These are phyloP conservation scores for Drosophila niveifrons DNA, from an alignment of 2,888 invertebrate species.

Conservation along the genomic window DNA sequence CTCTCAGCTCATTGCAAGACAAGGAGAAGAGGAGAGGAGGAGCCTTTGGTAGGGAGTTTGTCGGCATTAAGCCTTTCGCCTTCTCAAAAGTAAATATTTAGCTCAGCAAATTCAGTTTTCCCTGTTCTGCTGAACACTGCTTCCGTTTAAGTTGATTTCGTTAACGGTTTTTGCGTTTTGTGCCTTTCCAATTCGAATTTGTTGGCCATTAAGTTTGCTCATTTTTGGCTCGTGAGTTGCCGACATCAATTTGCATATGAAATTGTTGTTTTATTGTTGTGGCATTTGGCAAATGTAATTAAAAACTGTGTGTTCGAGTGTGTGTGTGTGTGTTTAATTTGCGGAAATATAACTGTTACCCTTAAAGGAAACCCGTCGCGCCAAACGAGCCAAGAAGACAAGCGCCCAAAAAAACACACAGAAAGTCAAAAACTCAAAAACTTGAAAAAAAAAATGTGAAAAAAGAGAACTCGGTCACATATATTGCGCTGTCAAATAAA, in stretches of 20 bases:
- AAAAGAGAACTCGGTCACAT: conserved; percentile 69
- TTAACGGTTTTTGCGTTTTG: conserved; percentile 4
- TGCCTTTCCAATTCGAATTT: conserved; percentile 69
- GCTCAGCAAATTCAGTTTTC: conserved; percentile 57
- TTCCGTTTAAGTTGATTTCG: conserved; percentile 6
- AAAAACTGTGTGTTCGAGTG: conserved; percentile 68
- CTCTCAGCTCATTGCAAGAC: conserved; percentile 13
- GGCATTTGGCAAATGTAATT: conserved; percentile 70
- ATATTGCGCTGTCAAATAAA: conserved; percentile 72
- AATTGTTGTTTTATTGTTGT: conserved; percentile 65
- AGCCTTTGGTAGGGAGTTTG: background rate
- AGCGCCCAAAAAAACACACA: conserved; percentile 14
- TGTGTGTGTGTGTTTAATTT: conserved; percentile 70
- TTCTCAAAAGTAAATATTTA: conserved; percentile 68
- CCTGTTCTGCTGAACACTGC: conserved; percentile 17
- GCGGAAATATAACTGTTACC: conserved; percentile 55
- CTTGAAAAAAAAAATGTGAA: background rate
- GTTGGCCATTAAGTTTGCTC: conserved; percentile 76
- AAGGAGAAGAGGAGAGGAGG: background rate
- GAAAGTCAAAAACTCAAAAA: no score
- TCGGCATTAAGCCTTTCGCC: conserved; percentile 54
- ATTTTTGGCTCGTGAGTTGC: conserved; percentile 51
- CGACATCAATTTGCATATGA: conserved; percentile 75
- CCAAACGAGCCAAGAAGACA: background rate
- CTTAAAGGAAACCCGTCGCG: conserved; percentile 17